These are phyloP conservation scores for Syrmaticus mikado DNA, from an alignment of 2,113 vertebrate species.

Conservation along the genomic window DNA sequence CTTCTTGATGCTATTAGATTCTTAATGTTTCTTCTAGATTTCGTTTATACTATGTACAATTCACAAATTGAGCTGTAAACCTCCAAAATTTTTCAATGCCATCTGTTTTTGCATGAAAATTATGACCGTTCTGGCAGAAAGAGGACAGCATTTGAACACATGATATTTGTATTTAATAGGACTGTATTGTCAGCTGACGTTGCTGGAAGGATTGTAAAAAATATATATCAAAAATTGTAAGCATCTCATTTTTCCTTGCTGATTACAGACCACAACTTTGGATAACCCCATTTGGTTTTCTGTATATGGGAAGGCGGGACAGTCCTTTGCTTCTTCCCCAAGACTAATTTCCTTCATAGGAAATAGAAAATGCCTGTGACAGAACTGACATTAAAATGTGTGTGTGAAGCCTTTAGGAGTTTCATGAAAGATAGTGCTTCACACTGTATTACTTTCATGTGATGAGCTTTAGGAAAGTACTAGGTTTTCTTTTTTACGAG, in stretches of 20 bases:
- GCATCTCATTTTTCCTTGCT: fast-evolving
- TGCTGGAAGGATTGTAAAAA: not conserved
- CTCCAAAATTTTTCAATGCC: not conserved
- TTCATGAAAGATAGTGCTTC: not conserved
- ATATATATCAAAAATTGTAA: not conserved
- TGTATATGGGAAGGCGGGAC: not conserved
- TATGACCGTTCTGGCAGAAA: not conserved
- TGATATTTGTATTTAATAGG: not conserved
- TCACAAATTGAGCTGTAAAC: not conserved
- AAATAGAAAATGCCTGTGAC: not conserved
- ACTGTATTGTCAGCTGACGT: not conserved
- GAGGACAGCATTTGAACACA: not conserved
- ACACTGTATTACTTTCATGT: not conserved
- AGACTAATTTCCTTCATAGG: not conserved
- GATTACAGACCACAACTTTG: not conserved
- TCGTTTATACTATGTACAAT: fast-evolving
- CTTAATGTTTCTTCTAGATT: not conserved
- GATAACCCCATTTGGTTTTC: fast-evolving
- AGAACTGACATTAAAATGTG: not conserved
- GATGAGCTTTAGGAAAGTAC: not conserved
- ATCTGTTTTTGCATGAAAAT: not conserved
- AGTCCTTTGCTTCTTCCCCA: not conserved
- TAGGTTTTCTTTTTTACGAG: not conserved
- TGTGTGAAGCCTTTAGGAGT: not conserved
- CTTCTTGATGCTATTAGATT: not conserved